Conservation (phyloP, 2,797 vertebrate species). For the Urophycis tenuis region DNA sequence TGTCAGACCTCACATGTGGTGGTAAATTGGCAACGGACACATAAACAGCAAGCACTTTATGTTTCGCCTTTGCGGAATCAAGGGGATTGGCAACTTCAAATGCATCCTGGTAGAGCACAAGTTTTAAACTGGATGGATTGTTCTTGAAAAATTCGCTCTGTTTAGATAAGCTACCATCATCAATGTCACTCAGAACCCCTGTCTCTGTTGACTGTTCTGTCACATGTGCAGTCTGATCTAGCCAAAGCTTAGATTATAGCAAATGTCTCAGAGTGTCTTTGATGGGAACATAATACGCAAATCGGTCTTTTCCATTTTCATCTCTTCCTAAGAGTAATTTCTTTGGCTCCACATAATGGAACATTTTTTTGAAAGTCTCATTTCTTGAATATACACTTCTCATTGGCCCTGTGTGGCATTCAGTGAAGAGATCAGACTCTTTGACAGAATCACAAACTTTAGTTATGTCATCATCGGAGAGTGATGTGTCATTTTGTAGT, state of each 20-base stretch:
- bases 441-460: constrained; percentile 28
- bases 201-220: background rate
- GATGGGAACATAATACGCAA: no score
- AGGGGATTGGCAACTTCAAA: constrained; percentile 25
- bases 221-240: constrained; percentile 2
- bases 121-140: background rate
- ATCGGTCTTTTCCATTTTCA: no score
- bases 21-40: background rate
- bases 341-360: no score
- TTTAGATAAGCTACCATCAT: constrained; percentile 8
- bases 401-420: constrained; percentile 25
- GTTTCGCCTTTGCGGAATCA: background rate
- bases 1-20: constrained; percentile 13
- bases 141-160: no score
- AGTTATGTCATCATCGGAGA: constrained; percentile 25
- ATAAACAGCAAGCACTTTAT: background rate
- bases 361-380: background rate
- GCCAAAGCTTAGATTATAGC: background rate
- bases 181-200: background rate
- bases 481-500: constrained; percentile 17
- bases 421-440: constrained; percentile 30
- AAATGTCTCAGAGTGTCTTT: constrained; percentile 11
- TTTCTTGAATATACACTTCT: constrained; percentile 18
- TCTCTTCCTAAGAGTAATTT: no score
- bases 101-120: constrained; percentile 10